These are phyloP conservation scores for Dasysyrphus albostriatus DNA, from an alignment of 2,888 invertebrate genomes.

Conservation along the genomic window DNA sequence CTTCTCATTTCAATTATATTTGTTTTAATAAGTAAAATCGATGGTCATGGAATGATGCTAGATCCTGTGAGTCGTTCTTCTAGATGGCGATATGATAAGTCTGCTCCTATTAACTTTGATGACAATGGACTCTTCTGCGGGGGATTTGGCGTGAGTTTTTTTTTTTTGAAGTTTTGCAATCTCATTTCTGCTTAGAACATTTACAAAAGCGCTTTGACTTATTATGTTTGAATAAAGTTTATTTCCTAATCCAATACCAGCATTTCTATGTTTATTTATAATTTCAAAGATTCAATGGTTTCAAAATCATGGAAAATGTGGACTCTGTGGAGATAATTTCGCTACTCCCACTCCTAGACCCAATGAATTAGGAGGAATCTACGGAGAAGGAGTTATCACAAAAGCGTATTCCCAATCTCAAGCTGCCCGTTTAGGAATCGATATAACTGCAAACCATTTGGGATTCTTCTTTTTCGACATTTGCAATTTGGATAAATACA, in stretches of 20 bases:
- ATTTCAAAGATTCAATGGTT: slow-evolving; percentile 81
- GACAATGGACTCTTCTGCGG: slow-evolving; percentile 85
- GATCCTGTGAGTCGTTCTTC: slow-evolving; percentile 84
- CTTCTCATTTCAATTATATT: background rate
- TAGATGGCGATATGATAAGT: slow-evolving; percentile 83
- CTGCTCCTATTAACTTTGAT: slow-evolving; percentile 83
- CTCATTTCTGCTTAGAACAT: background rate
- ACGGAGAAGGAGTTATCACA: slow-evolving; percentile 83
- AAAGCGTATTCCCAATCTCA: slow-evolving; percentile 80
- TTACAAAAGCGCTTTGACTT: too few species aligned
- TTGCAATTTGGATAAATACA: slow-evolving; percentile 82
- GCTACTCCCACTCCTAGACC: slow-evolving; percentile 81
- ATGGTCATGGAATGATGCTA: slow-evolving; percentile 84
- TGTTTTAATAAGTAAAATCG: slow-evolving; percentile 42
- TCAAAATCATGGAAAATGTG: slow-evolving; percentile 83
- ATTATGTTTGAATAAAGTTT: too few species aligned
- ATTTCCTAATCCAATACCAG: too few species aligned
- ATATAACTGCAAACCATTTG: slow-evolving; percentile 82
- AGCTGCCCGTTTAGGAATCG: slow-evolving; percentile 79
- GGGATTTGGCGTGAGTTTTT: slow-evolving; percentile 81
- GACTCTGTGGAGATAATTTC: slow-evolving; percentile 84
- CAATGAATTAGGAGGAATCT: slow-evolving; percentile 84
- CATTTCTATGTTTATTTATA: background rate
- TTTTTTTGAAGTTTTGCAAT: background rate
- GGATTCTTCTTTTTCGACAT: slow-evolving; percentile 84